phyloP scores from a whole-genome alignment of 1,140 invertebrate genomes.

The Drosophila cardini region DNA sequence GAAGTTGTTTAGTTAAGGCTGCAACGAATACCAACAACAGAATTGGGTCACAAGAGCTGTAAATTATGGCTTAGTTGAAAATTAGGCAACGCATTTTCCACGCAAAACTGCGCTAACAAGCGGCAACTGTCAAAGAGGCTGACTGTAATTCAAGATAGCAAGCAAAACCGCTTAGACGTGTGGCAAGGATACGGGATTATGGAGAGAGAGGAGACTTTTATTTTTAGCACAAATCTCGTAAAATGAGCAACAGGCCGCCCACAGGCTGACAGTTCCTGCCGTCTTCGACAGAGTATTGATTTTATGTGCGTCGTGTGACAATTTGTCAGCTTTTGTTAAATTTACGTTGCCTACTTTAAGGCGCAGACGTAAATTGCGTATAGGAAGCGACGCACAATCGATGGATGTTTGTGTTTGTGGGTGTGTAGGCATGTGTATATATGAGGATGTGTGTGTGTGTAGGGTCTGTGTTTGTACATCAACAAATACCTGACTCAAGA shows the following conservation, averaged over 20 bases:
- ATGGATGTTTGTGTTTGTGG: conserved; percentile 2
- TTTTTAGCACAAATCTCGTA: conserved; percentile 50
- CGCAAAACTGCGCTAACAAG: conserved; percentile 40
- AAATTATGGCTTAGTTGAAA: conserved; percentile 60
- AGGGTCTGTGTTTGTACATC: conserved; percentile 16
- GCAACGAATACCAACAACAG: conserved; percentile 10
- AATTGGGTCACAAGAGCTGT: conserved; percentile 70
- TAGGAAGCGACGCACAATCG: conserved; percentile 22
- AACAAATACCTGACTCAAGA: conserved; percentile 54
- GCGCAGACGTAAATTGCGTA: conserved; percentile 42
- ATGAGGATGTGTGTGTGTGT: conserved; percentile 4
- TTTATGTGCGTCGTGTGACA: conserved; percentile 38
- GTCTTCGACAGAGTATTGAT: conserved; percentile 33
- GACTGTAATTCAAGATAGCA: conserved; percentile 16
- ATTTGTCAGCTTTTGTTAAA: conserved; percentile 57
- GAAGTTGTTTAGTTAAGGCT: conserved; percentile 52
- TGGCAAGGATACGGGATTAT: conserved; percentile 5
- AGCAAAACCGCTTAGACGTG: conserved; percentile 22
- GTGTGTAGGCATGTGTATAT: not conserved
- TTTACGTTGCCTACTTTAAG: conserved; percentile 54
- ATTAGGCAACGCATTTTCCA: conserved; percentile 16
- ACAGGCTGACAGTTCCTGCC: not conserved
- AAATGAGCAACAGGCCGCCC: conserved; percentile 46
- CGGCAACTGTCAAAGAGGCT: not conserved
- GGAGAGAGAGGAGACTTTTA: conserved; percentile 4